Base-by-base conservation (phyloP, 2,888 invertebrate genomes). In the Vanessa cardui region DNA sequence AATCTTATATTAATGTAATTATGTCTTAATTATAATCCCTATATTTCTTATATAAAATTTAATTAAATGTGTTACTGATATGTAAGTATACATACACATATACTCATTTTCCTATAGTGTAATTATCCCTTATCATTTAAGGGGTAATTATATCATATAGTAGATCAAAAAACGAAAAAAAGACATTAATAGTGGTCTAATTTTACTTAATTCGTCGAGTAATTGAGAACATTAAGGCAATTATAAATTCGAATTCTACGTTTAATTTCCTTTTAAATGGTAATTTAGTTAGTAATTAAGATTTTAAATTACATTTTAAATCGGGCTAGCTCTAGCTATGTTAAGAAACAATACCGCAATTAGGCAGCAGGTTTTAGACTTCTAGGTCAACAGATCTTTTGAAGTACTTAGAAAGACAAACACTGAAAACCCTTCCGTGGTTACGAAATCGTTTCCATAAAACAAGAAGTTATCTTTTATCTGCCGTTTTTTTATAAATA, bases 331-430 rank as follows among this genome's bases (percentile, higher is more conserved):
- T 49, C 58, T 58, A 52, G 46, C 44, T 50, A 67, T 61, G 62
- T 59, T 59, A 33, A 64, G 68, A 62, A 62, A 70, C 70, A 70
- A 70, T 70, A 68, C 68, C 62, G 59, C 68, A 70, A 70, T 68
- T 70, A 70, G 62, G 49, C 65, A 62, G 52, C 65, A 65, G 65
- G 70, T 68, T 70, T 62, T 61, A 65, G 65, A 54, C 62, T 68
- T 68, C 47, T 62, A 68, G 70, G 70, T 68, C 64, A 70, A 70
- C 68, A 68, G 62, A 64, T 54, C 64, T 64, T 64, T 62, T 59
- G 58, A 46, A 65, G 62, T 68, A 64, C 49, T 68, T 59, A 50
- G 54, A 70, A 68, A 65, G 68, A 52, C 62, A 65, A 68, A 68
- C 70, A 70, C 18, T 16, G 18, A 64, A 52, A 67, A 66, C 66